Conservation (phyloP, 2,113 vertebrate genomes). For the human (Homo sapiens) region GRCh38 chr1:214443501-214444000, state of each 20-base stretch:
- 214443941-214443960: background rate
- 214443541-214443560: background rate
- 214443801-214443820: background rate
- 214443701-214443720: background rate
- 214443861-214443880: background rate
- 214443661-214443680: background rate
- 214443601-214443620: background rate
- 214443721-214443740: background rate
- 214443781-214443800: background rate
- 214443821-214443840: background rate
- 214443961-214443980: background rate
- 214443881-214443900: background rate
- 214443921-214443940: background rate
- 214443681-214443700: background rate
- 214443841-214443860: background rate
- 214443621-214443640: background rate
- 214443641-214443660: background rate
- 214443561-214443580: background rate
- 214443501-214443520: background rate
- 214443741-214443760: background rate
- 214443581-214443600: background rate
- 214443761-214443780: rapidly evolving
- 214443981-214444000: background rate
- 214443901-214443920: background rate
- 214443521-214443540: background rate